Percentiles rank a stretch among this genome's conserved stretches.
These are phyloP conservation scores for Atrichornis clamosus DNA, from an alignment of 2,113 vertebrate genomes.

Conservation along the genomic window DNA sequence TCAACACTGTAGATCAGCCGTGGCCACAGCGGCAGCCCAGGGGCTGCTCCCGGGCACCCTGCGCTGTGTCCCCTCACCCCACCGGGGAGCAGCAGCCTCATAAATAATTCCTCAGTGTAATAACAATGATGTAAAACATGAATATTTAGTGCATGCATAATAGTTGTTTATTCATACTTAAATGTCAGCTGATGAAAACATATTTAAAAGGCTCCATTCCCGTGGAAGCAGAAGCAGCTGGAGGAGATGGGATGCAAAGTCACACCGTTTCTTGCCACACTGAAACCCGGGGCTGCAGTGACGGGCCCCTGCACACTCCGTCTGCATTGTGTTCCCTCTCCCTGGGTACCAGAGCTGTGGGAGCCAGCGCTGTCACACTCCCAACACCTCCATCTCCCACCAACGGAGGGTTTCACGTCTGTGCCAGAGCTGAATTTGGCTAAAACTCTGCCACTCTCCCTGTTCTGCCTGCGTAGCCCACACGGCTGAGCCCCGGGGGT, in stretches of 20 bases:
- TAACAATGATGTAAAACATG: constrained; percentile 37
- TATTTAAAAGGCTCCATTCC: background rate
- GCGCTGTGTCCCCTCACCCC: rapidly evolving
- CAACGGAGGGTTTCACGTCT: rapidly evolving
- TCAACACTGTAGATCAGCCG: rapidly evolving
- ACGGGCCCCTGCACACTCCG: rapidly evolving
- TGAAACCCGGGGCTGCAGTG: background rate
- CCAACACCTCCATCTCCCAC: rapidly evolving
- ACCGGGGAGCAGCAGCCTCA: background rate
- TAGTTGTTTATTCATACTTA: constrained; percentile 38
- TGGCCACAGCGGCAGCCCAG: background rate
- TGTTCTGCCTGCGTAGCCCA: too few relatives aligned
- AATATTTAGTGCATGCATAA: constrained; percentile 37
- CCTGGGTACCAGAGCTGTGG: background rate
- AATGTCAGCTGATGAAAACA: constrained; percentile 50
- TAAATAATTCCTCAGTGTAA: constrained; percentile 28
- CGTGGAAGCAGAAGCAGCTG: rapidly evolving
- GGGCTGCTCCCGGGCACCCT: background rate
- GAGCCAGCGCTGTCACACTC: background rate
- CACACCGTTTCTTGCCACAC: rapidly evolving
- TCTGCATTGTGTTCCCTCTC: rapidly evolving
- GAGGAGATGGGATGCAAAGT: background rate
- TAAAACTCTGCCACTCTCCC: background rate
- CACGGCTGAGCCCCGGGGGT: rapidly evolving
- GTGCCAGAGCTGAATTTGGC: background rate